Evolutionary conservation across 2,797 vertebrate genomes (phyloP).

Genomic region (Valencia hispanica): DNA sequence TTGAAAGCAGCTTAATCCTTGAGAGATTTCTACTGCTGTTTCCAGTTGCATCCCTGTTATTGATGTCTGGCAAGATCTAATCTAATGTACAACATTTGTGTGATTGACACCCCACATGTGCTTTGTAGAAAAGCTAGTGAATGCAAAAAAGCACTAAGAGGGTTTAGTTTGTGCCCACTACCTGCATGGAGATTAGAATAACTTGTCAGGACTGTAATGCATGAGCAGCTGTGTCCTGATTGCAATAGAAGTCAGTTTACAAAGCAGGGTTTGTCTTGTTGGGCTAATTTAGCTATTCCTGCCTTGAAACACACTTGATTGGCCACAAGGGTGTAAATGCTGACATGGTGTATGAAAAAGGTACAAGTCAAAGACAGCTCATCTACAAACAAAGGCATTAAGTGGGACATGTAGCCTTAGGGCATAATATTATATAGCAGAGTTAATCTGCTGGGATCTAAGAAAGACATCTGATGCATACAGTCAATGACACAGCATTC

Average conservation of each 20-base stretch:
- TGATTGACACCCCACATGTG: slow-evolving; percentile 74
- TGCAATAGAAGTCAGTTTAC: slow-evolving; percentile 64
- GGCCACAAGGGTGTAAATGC: slow-evolving; percentile 15
- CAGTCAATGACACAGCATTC: slow-evolving; percentile 20
- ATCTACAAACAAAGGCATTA: slow-evolving; percentile 29
- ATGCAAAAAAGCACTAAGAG: slow-evolving; percentile 46
- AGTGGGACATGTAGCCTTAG: slow-evolving; percentile 38
- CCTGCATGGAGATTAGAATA: slow-evolving; percentile 59
- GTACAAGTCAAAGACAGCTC: slow-evolving; percentile 23
- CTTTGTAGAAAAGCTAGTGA: slow-evolving; percentile 35
- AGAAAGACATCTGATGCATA: slow-evolving; percentile 19
- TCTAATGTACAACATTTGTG: slow-evolving; percentile 60
- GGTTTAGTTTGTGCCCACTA: slow-evolving; percentile 38
- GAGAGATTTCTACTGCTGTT: slow-evolving; percentile 65
- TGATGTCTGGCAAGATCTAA: slow-evolving; percentile 76
- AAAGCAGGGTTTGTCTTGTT: slow-evolving; percentile 49
- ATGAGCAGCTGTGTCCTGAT: slow-evolving; percentile 54
- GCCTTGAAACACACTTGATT: slow-evolving; percentile 34
- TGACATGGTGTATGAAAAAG: slow-evolving; percentile 12
- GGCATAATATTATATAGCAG: slow-evolving; percentile 43
- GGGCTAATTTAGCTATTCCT: slow-evolving; percentile 18
- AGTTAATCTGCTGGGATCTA: slow-evolving; percentile 47
- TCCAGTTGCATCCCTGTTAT: slow-evolving; percentile 64
- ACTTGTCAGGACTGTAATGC: slow-evolving; percentile 51
- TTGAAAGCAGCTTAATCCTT: slow-evolving; percentile 80